These are phyloP conservation scores for Poliocrania exsul DNA, from an alignment of 2,797 vertebrate genomes.

Conservation along the genomic window DNA sequence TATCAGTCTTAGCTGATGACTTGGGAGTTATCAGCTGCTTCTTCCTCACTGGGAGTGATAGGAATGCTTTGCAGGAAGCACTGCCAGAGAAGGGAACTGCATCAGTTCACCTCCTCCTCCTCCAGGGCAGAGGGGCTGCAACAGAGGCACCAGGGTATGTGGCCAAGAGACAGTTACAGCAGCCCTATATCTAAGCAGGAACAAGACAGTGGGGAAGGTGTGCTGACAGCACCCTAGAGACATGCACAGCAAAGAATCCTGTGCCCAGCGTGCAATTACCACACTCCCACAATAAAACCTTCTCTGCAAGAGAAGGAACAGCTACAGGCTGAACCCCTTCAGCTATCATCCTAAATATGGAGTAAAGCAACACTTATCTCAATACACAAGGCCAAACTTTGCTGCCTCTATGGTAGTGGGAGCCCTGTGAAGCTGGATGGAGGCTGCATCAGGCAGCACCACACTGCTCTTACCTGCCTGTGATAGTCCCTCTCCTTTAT, in stretches of 20 bases:
- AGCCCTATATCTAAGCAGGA: background rate
- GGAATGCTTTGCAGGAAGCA: background rate
- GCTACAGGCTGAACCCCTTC: background rate
- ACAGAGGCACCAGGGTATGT: background rate
- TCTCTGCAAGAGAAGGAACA: background rate
- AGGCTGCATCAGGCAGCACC: background rate
- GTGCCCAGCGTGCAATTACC: background rate
- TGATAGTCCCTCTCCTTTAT: constrained; percentile 92
- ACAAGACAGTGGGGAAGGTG: background rate
- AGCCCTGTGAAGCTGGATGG: background rate
- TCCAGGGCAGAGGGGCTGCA: background rate
- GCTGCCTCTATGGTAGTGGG: background rate
- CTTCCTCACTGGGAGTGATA: background rate
- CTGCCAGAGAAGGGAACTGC: background rate
- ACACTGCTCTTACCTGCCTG: constrained; percentile 83
- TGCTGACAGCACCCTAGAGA: background rate
- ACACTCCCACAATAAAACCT: background rate
- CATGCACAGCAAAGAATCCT: background rate
- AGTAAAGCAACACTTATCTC: background rate
- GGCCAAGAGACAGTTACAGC: background rate
- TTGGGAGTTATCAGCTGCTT: background rate
- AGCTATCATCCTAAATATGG: background rate
- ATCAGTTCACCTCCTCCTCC: background rate
- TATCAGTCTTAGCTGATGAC: background rate
- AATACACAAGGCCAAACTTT: background rate